These are phyloP conservation scores for Aspiorhynchus laticeps DNA, from an alignment of 2,113 vertebrate genomes.

Conservation along the genomic window DNA sequence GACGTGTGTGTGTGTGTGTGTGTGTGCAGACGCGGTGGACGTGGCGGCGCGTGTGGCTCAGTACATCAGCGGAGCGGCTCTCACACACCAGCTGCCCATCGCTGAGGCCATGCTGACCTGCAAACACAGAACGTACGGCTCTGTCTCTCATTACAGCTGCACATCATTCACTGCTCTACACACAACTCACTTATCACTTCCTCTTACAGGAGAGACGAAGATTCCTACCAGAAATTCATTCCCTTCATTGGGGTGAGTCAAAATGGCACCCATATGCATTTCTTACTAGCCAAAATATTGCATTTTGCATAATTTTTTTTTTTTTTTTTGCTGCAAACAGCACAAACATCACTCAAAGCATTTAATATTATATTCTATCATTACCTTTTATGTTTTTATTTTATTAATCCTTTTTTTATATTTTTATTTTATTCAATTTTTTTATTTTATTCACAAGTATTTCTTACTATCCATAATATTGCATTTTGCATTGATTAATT, in stretches of 20 bases:
- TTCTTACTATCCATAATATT: background rate
- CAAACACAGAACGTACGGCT: slow-evolving; percentile 86
- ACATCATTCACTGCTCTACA: background rate
- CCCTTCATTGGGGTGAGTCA: slow-evolving; percentile 87
- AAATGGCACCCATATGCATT: background rate
- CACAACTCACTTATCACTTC: background rate
- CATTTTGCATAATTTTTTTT: background rate
- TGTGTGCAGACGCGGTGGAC: slow-evolving; percentile 78
- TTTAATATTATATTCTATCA: background rate
- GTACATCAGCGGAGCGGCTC: slow-evolving; percentile 80
- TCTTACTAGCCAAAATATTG: background rate
- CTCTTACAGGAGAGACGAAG: slow-evolving; percentile 82
- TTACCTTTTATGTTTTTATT: too few relatives aligned
- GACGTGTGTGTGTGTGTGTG: slow-evolving; percentile 7
- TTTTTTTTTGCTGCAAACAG: background rate
- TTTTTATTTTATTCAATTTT: too few relatives aligned
- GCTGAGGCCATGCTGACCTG: slow-evolving; percentile 93
- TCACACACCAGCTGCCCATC: slow-evolving; percentile 86
- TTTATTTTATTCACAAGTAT: background rate
- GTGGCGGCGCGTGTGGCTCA: slow-evolving; percentile 83
- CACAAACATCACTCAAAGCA: background rate
- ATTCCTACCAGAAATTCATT: slow-evolving; percentile 93
- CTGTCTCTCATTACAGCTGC: background rate
- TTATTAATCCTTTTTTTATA: too few relatives aligned
- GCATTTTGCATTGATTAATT: background rate